Conservation (phyloP, 92 coral and sea anemone species). For the Paramuricea clavata region DNA sequence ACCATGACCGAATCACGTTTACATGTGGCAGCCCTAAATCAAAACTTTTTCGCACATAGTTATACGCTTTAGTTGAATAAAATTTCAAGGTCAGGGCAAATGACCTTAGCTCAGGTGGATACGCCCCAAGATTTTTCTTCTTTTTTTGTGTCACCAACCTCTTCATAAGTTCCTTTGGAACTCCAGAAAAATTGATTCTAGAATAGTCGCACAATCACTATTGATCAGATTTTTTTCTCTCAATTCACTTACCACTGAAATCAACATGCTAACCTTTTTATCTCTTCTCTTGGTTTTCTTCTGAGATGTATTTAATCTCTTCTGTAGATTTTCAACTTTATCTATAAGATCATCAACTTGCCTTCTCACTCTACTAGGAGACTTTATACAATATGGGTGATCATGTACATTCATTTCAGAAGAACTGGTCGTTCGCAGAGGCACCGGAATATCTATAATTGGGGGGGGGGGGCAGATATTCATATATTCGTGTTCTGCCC, state of each 20-base stretch:
- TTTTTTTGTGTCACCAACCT: slow-evolving; percentile 40
- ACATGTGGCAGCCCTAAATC: no score
- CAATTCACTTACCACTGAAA: slow-evolving; percentile 33
- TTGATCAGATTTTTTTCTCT: slow-evolving; percentile 38
- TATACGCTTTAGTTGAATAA: slow-evolving; percentile 40
- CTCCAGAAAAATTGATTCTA: slow-evolving; percentile 44
- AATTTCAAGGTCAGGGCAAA: slow-evolving; percentile 30
- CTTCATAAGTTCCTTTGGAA: slow-evolving; percentile 47
- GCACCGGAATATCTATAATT: no score
- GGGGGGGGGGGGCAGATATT: no score
- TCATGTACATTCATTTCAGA: no score
- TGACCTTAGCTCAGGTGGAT: slow-evolving; percentile 31
- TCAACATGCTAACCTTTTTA: slow-evolving; percentile 16
- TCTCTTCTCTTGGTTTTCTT: background rate
- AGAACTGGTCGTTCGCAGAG: background rate
- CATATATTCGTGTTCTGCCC: no score
- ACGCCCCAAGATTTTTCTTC: slow-evolving; percentile 42
- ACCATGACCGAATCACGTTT: no score
- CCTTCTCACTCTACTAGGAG: slow-evolving; percentile 7
- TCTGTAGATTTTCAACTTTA: slow-evolving; percentile 7
- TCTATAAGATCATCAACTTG: slow-evolving; percentile 29
- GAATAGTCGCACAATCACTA: slow-evolving; percentile 34
- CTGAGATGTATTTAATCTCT: slow-evolving; percentile 4
- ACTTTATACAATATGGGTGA: slow-evolving; percentile 1
- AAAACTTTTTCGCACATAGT: no score